Evolutionary conservation across 2,113 vertebrate genomes (phyloP), one percentile per base, ranked within the genome.

Genomic region (Anguilla rostrata): DNA sequence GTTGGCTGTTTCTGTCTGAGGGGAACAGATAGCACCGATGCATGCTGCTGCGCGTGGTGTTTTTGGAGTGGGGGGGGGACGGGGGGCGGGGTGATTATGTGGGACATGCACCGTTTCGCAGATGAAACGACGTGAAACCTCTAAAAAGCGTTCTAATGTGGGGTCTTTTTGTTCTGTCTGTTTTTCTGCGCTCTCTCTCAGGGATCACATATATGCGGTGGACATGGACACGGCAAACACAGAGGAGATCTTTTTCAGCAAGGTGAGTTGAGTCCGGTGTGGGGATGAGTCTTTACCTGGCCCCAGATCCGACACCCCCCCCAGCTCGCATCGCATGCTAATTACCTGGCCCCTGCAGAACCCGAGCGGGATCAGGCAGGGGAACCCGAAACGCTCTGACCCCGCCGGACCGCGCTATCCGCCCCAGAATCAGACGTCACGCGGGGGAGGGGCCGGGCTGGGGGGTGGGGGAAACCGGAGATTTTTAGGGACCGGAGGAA

Each of bases 181-280:
- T 71, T 39, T 87, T 94, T 86, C 92, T 83, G 85, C 83, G 92
- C 92, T 94, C 75, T 93, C 56, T 96, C 94, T 56, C 94, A 99
- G 98, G 95, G 98, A 99, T 95, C 98, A 99, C 95, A 99, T 99
- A 95, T 99, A 99, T 96, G 97, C 98, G 82, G 95, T 99, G 95
- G 98, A 99, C 93, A 97, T 98, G 87, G 98, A 99, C 89, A 95
- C 95, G 87, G 95, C 96, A 92, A 93, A 97, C 90, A 93, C 96
- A 86, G 97, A 99, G 88, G 98, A 99, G 97, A 98, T 99, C 95
- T 99, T 97, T 94, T 99, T 99, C 97, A 99, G 94, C 94, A 99
- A 99, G 97, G 98, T 99, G 96, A 99, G 98, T 97, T 84, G 56
- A 41, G 29, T 22, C 7, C 11, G 1, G 34, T 34, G 78, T 26